Base-by-base conservation (phyloP, 2,797 vertebrate genomes). In the Enteromius treurensis region DNA sequence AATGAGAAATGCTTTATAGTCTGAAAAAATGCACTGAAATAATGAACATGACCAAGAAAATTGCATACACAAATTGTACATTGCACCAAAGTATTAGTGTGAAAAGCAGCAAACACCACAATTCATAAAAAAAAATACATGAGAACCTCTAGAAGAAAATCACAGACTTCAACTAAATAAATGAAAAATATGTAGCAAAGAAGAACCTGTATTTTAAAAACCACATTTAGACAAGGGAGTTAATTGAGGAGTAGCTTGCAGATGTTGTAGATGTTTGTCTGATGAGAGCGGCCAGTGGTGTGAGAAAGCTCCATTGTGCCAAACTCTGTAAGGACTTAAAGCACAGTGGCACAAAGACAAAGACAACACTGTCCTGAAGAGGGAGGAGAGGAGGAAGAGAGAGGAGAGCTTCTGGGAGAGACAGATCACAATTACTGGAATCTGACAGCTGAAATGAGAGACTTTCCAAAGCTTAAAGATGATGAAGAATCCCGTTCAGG, bases 341-440 rank as follows among this genome's bases (percentile, higher is more conserved):
- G 85, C 87, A 89, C 81, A 87, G 87, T 79, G 86, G 83, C 87
- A 79, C 70, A 60, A 49, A 90, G 58, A 90, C 91, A 94, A 92
- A 92, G 89, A 88, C 86, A 84, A 76, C 84, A 89, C 86, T 92
- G 91, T 93, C 83, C 89, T 80, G 85, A 80, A 74, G 69, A 86
- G 68, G 69, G 58, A 76, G 76, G 73, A 67, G 37, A 71, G 60
- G 67, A 70, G 71, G 74, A 79, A 55, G 77, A 29, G 42, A 34
- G 23, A 49, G 60, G 77, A 88, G 84, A 85, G 82, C 81, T 81
- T 82, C 80, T 87, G 84, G 73, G 82, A 82, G 82, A 34, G 62
- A 65, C 53, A 74, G 51, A 34, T 74, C 32, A n/a, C 19, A 34
- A 53, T 79, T 82, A 81, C 79, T 69, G 55, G 64, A 86, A 81